Base-by-base conservation (phyloP, 2,113 vertebrate species). In the Epinephelus moara region DNA sequence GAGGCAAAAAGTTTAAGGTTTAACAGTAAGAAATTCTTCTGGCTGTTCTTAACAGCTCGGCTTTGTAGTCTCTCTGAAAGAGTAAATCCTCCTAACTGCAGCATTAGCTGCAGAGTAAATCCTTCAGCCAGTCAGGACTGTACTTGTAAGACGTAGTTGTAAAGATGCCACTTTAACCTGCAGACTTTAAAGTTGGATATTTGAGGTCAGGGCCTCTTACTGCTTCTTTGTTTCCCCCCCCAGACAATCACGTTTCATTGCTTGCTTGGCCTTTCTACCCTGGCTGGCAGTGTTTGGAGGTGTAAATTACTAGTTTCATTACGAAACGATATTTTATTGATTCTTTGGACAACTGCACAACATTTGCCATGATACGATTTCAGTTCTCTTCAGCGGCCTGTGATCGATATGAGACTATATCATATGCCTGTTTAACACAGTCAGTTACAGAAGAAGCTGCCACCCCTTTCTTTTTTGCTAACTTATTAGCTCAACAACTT, bases 1-100 rank as follows among this genome's bases (percentile, higher is more conserved):
- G 4, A 64, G 50, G 6, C 33, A 42, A 52, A 81, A 81, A 14
- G 37, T 50, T 53, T 49, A 25, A 49, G 45, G 63, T 23, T 66
- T 37, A 23, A 23, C 8, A 42, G 17, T 59, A 50, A 66, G 57
- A 37, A 50, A 37, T 50, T 68, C 21, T 21, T 11, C 45, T 27
- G 42, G 12, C 63, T 47, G 30, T 49, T 33, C 53, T 14, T 23
- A 42, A 62, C 10, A 33, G 17, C 19, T 7, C 19, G 37, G 10
- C 25, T 52, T 75, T 10, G 25, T 45, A 75, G 49, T 56, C 2
- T 0, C 6, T 37, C 42, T 45, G 11, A 45, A 45, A 45, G 42
- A 45, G 42, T 25, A 23, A 37, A 21, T 37, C 47, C 19, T 40
- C 55, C 18, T 25, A 0, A 42, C 17, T 45, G 42, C 33, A 37